Evolutionary conservation across 2,797 vertebrate species (phyloP).

Genomic region (Sphenopsis melanotis): DNA sequence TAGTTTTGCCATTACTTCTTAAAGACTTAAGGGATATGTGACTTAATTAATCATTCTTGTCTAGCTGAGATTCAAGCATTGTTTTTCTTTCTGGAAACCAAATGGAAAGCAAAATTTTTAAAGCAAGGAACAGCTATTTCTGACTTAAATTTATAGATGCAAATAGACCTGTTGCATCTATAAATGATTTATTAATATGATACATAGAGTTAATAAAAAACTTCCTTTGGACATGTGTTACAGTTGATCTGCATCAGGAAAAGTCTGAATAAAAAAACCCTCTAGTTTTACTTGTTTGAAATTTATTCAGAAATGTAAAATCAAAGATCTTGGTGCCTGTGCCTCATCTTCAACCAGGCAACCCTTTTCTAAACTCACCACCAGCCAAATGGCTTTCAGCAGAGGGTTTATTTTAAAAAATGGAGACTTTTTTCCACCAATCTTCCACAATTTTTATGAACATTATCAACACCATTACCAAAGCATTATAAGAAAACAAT

Average conservation of each 20-base stretch:
- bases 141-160: not conserved
- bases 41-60: not conserved
- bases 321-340: not conserved
- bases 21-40: not conserved
- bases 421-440: not conserved
- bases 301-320: not conserved
- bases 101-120: not conserved
- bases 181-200: not conserved
- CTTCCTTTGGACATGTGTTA: rapidly evolving
- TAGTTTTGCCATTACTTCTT: not conserved
- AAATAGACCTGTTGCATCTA: not conserved
- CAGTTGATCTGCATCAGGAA: not conserved
- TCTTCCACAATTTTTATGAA: not conserved
- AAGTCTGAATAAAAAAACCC: not conserved
- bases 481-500: not conserved
- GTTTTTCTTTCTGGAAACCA: not conserved
- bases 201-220: not conserved
- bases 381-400: not conserved
- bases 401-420: not conserved
- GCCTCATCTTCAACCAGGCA: not conserved
- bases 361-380: not conserved
- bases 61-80: not conserved
- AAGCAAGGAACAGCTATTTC: not conserved
- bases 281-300: not conserved
- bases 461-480: not conserved